Base-by-base conservation (phyloP, 2,888 invertebrate species). In the Sipha maydis region DNA sequence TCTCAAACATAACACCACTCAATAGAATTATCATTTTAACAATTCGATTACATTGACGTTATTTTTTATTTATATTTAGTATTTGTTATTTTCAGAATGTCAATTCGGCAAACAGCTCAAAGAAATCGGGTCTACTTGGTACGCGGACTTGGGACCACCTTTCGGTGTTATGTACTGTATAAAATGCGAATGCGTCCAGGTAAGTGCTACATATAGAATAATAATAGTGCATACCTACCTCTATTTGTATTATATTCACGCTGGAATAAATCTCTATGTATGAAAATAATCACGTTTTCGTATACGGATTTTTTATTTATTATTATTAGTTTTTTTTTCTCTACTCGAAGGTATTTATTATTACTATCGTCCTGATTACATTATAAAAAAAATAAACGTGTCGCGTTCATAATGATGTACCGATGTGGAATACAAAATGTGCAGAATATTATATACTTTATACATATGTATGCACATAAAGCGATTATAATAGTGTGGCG, bases 121-220 rank as follows among this genome's bases (percentile, higher is more conserved):
- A 91, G 97, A 97, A 92, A 93, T 98, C 90, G 97, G 97, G 86
- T 96, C 97, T 83, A 95, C 95, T 91, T 98, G 98, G 98, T 96
- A 95, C 91, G 97, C 98, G 83, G 97, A 97, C 92, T 93, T 98
- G 90, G 98, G 98, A 89, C 96, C 97, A 86, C 98, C 98, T 31
- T 97, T 97, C 92, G 98, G 98, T 90, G 95, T 97, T 90, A 96
- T 98, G 95, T 96, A 96, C 93, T 98, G 98, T 94, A 97, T 98
- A 93, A 96, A 95, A 93, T 98, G 98, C 93, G 96, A 97, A 94
- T 98, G 98, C 93, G 94, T 97, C 91, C 95, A 96, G 94, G 98
- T 98, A 95, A 96, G 97, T 96, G 25, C 67, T 61, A n/a, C 54
- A 11, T n/a, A 69, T 69, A 11, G 28, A 69, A 69, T 69, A 69